These are phyloP conservation scores for Diplosoma virens DNA, from an alignment of 23 tunicate genomes.

Conservation along the genomic window DNA sequence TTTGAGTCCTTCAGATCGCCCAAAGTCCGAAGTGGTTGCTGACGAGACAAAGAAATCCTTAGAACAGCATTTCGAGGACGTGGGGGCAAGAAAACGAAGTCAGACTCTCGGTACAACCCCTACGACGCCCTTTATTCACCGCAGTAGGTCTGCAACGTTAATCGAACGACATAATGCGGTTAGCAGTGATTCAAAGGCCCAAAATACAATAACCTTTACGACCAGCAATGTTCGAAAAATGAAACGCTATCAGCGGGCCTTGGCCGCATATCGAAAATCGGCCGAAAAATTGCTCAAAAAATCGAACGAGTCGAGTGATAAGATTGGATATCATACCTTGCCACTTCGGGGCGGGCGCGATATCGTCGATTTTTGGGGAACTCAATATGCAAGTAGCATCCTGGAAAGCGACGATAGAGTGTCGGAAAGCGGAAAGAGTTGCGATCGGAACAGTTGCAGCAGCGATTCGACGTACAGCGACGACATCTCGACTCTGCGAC, in stretches of 20 bases:
- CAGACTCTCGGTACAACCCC: background rate
- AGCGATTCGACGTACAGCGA: background rate
- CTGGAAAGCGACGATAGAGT: constrained; percentile 4
- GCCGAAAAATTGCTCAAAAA: constrained; percentile 32
- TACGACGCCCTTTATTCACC: background rate
- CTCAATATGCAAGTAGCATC: background rate
- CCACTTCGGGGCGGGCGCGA: constrained; percentile 1
- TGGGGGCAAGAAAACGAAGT: background rate
- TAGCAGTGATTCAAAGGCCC: background rate
- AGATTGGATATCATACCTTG: background rate
- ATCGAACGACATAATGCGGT: too few relatives aligned
- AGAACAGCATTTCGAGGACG: too few relatives aligned
- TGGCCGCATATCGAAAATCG: constrained; percentile 73
- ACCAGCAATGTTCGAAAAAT: constrained; percentile 21
- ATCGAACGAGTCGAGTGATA: background rate
- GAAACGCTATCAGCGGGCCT: constrained; percentile 71
- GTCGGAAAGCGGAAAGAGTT: constrained; percentile 1
- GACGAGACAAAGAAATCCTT: background rate
- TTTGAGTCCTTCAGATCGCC: background rate
- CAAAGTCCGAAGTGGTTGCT: background rate
- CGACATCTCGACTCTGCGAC: constrained; percentile 10
- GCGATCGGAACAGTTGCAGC: background rate
- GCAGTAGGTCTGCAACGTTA: background rate
- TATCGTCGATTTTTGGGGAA: background rate
- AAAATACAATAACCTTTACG: background rate